phyloP scores from a whole-genome alignment of 2,113 vertebrate genomes.

The Pantherophis guttatus region DNA sequence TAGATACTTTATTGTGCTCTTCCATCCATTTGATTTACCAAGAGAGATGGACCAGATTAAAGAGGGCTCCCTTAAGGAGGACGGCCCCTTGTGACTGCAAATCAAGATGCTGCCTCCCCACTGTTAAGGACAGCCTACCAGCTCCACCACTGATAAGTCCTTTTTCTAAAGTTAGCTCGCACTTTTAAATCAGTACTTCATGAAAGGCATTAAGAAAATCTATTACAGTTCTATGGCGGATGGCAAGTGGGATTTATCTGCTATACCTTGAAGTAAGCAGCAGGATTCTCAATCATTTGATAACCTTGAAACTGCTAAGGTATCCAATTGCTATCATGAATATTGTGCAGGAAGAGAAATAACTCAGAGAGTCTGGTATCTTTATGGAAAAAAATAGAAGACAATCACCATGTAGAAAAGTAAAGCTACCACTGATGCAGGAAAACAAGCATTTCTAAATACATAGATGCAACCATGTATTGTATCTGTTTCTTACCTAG shows the following conservation, averaged over 20 bases:
- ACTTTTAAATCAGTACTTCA: constrained; percentile 77
- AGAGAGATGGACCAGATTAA: constrained; percentile 56
- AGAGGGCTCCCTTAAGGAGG: constrained; percentile 47
- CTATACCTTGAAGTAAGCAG: constrained; percentile 80
- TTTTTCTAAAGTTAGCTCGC: constrained; percentile 67
- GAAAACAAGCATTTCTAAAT: constrained; percentile 62
- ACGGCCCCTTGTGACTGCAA: constrained; percentile 2
- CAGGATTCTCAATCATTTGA: constrained; percentile 81
- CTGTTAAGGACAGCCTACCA: constrained; percentile 4
- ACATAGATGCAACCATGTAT: constrained; percentile 54
- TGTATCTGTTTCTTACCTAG: constrained; percentile 43
- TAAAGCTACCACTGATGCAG: constrained; percentile 53
- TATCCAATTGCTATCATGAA: constrained; percentile 84
- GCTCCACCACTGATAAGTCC: constrained; percentile 66
- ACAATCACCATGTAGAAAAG: constrained; percentile 54
- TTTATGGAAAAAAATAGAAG: constrained; percentile 55
- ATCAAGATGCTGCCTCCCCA: constrained; percentile 30
- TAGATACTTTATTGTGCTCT: constrained; percentile 27
- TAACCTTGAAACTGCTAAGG: constrained; percentile 83
- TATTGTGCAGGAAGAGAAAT: constrained; percentile 77
- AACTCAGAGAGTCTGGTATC: constrained; percentile 71
- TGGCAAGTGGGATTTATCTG: constrained; percentile 73
- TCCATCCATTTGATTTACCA: constrained; percentile 27
- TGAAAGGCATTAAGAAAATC: constrained; percentile 78
- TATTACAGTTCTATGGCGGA: constrained; percentile 75